phyloP scores from a whole-genome alignment of 2,888 invertebrate species.

The Tipula helvola region DNA sequence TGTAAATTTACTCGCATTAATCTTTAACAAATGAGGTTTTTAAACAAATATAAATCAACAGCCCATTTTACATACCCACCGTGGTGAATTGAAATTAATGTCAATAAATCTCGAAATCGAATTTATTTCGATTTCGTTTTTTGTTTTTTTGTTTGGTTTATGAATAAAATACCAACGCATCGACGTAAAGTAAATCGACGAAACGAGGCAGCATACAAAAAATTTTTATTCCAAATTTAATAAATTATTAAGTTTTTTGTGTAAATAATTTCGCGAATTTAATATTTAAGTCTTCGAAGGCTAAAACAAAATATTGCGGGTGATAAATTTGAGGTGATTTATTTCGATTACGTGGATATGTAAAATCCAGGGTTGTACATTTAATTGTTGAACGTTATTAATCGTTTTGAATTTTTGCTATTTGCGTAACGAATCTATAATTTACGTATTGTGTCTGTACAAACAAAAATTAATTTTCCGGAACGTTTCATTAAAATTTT shows the following conservation, averaged over 20 bases:
- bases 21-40: too few species aligned
- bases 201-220: background rate
- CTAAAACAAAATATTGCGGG: background rate
- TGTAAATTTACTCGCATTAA: too few species aligned
- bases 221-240: background rate
- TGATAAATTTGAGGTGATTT: background rate
- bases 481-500: too few species aligned
- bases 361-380: background rate
- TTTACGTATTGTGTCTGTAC: too few species aligned
- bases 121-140: background rate
- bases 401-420: too few species aligned
- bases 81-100: background rate
- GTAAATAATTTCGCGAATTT: background rate
- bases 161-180: background rate
- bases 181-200: background rate
- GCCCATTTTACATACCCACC: background rate
- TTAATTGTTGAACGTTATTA: background rate
- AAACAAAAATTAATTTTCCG: too few species aligned
- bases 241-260: background rate
- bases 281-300: background rate
- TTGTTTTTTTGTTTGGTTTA: background rate
- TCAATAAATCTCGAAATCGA: background rate
- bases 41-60: too few species aligned
- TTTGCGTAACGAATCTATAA: too few species aligned
- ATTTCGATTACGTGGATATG: background rate